These are phyloP conservation scores for Phyllopteryx taeniolatus DNA, from an alignment of 2,113 vertebrate species.

Conservation along the genomic window DNA sequence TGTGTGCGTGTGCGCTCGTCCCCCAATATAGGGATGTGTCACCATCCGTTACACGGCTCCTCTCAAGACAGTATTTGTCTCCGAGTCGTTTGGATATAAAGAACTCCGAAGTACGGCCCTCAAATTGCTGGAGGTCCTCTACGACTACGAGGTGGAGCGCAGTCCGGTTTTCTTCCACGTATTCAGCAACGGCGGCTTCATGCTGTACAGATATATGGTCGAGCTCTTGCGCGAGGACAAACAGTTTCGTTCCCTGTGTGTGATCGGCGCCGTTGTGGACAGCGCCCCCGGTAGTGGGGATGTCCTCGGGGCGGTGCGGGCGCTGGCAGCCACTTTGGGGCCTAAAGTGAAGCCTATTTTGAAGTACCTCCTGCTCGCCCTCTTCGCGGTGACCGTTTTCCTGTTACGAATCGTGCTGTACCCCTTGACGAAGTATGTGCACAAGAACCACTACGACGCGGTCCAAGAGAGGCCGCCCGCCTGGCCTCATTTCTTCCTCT, in stretches of 20 bases:
- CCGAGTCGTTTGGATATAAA: conserved; percentile 85
- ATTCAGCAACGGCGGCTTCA: conserved; percentile 92
- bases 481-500: conserved; percentile 94
- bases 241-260: conserved; percentile 76
- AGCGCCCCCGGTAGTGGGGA: conserved; percentile 87
- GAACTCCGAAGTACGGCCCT: conserved; percentile 81
- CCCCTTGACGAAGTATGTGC: conserved; percentile 82
- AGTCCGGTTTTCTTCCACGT: conserved; percentile 89
- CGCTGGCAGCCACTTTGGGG: conserved; percentile 75
- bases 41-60: conserved; percentile 89
- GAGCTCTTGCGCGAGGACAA: conserved; percentile 77
- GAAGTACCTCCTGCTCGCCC: conserved; percentile 72
- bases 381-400: conserved; percentile 71
- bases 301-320: conserved; percentile 79
- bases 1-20: not conserved
- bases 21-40: conserved; percentile 80
- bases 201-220: conserved; percentile 91
- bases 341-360: conserved; percentile 69
- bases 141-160: conserved; percentile 84
- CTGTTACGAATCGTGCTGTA: conserved; percentile 81
- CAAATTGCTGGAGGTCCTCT: conserved; percentile 86
- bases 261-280: conserved; percentile 87
- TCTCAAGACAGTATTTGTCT: conserved; percentile 87
- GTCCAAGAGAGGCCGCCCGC: conserved; percentile 74
- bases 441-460: conserved; percentile 86